phyloP scores from a whole-genome alignment of 1,140 invertebrate species.

The Pseudomyrmex cubaensis region DNA sequence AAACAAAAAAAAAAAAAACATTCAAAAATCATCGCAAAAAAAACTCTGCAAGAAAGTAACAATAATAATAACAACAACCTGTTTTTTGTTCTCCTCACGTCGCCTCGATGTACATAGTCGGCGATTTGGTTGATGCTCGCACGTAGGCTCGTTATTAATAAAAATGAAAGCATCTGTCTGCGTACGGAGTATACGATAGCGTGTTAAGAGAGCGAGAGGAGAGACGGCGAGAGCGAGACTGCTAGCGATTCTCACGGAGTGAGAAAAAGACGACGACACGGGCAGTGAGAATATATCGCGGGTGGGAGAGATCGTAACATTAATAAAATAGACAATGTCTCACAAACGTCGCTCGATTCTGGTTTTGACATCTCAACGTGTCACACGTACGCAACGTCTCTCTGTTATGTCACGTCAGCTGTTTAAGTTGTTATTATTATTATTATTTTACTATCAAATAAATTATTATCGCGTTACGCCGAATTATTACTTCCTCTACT shows the following conservation, averaged over 20 bases:
- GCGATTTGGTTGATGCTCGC: not conserved
- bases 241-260: not conserved
- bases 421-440: not conserved
- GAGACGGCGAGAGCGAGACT: slow-evolving; percentile 16
- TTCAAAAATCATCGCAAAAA: not conserved
- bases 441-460: not conserved
- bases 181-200: slow-evolving; percentile 13
- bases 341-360: not conserved
- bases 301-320: not conserved
- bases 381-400: not conserved
- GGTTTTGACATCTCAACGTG: not conserved
- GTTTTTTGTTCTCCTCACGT: not conserved
- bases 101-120: not conserved
- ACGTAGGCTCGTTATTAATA: slow-evolving; percentile 17
- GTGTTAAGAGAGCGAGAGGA: slow-evolving; percentile 47
- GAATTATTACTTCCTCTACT: no score
- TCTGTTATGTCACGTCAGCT: not conserved
- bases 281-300: slow-evolving; percentile 10
- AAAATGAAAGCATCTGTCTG: slow-evolving; percentile 52
- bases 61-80: not conserved
- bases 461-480: not conserved
- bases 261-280: slow-evolving; percentile 1
- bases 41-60: not conserved
- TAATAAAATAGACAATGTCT: not conserved
- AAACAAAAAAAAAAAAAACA: no score